These are phyloP conservation scores for Albula goreensis DNA, from an alignment of 2,113 vertebrate species.

Conservation along the genomic window DNA sequence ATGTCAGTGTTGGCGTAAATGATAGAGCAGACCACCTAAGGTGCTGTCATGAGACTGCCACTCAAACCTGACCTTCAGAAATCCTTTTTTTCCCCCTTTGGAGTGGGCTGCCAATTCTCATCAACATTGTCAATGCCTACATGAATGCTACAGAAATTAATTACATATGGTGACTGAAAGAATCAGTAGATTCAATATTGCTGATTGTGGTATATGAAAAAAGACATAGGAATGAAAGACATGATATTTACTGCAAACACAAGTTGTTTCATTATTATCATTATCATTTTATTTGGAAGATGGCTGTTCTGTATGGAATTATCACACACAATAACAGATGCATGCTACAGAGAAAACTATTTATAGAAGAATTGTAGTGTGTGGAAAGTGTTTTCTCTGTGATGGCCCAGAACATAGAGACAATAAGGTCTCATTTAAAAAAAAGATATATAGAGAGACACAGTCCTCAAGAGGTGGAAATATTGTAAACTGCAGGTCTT, in stretches of 20 bases:
- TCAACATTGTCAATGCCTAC: background rate
- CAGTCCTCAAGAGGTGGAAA: too few species aligned
- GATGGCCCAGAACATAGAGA: too few species aligned
- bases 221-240: background rate
- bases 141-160: background rate
- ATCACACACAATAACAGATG: background rate
- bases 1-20: background rate
- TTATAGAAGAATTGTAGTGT: background rate
- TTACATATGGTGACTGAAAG: background rate
- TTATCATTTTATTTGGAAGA: background rate
- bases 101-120: background rate
- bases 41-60: background rate
- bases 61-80: conserved; percentile 2
- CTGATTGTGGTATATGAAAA: background rate
- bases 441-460: too few species aligned
- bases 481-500: background rate
- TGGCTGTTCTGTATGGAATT: background rate
- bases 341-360: background rate
- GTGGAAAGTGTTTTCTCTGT: too few species aligned
- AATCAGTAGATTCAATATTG: background rate
- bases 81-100: background rate
- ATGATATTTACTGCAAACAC: background rate
- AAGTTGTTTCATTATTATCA: background rate
- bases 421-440: too few species aligned
- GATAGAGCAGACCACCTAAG: conserved; percentile 16